Evolutionary conservation across 2,113 vertebrate species (phyloP), one percentile per base, ranked within the genome.

Genomic region (Ammodytes dubius): DNA sequence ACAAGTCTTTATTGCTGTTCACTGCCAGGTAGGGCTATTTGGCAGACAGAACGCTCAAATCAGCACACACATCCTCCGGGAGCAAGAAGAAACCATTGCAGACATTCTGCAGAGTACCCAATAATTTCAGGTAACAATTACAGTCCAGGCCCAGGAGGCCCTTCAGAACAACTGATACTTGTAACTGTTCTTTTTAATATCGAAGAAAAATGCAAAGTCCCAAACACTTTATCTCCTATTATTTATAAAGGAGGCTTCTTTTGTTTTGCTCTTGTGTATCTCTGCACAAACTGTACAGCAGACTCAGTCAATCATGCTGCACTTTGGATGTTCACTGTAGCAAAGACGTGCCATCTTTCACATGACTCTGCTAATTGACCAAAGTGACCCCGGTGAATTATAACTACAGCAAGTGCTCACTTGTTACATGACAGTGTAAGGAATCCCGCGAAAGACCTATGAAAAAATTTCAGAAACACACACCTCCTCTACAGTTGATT

Each of bases 281-380:
- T 85, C 10, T 70, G 39, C 70, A 4, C 79, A 40, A 35, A 40
- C 42, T 57, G 27, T 54, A 13, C 39, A 76, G 71, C 77, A 70
- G 47, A 63, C 61, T 58, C 65, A 82, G 77, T 78, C 82, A 76
- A 61, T 85, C 77, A 69, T 1, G 57, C 66, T 86, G 73, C 64
- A 64, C 86, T 84, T 78, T 88, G 77, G 76, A 84, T 84, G 86
- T 59, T 78, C 87, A 69, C 82, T 83, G 47, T 87, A 40, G 74
- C 79, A 71, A 70, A 81, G 79, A 79, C 4, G 71, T 27, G 71
- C 75, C 60, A 77, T 78, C 72, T 90, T 84, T 89, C 66, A 65
- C 87, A 58, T 14, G 15, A 58, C 39, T 82, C 70, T 79, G 83
- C 74, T 92, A 93, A 92, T 91, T 91, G 87, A 88, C 74, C 72